Base-by-base conservation (phyloP, 2,888 invertebrate genomes). In the Agrochola macilenta region DNA sequence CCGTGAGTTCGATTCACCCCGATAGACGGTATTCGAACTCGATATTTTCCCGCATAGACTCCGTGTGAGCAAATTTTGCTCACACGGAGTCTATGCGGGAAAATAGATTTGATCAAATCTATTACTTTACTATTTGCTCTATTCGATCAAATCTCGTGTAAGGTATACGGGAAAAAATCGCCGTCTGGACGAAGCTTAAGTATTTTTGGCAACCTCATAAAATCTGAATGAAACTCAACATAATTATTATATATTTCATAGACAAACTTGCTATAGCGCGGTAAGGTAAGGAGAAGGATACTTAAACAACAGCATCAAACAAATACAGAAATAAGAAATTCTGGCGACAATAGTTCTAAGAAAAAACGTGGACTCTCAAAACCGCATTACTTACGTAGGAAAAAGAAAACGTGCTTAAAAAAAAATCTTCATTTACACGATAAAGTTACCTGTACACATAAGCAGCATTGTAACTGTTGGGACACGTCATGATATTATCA, bases 401-500 rank as follows among this genome's bases (percentile, higher is more conserved):
- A 35, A 35, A 35, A 35, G 3, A 35, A 35, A 1, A 61, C 30
- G 30, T 35, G 5, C 20, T 5, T 49, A 5, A 63, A 23, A 20
- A 35, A 35, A 63, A n/a, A 8, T 23, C 63, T n/a, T 63, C 39
- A n/a, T 64, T 3, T 35, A 39, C 1, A 14, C n/a, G 39, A 64
- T 64, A 30, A 30, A 39, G 20, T 64, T 49, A 96, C 96, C 93
- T 95, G 87, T 96, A 92, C 75, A 95, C 89, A 82, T 93, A 94
- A 0, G 93, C 95, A 12, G 92, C 91, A 43, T 94, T 92, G 71
- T 94, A 95, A 52, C 85, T 89, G 11, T 91, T 89, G 0, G 96
- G 95, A 43, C 96, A 95, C 8, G 93, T 91, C 92, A 94, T 92
- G 82, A 97, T 92, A 60, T 94, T 90, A 68, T 95, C 96, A 0